Base-by-base conservation (phyloP, 1,140 invertebrate genomes). In the Mactra quadrangularis region DNA sequence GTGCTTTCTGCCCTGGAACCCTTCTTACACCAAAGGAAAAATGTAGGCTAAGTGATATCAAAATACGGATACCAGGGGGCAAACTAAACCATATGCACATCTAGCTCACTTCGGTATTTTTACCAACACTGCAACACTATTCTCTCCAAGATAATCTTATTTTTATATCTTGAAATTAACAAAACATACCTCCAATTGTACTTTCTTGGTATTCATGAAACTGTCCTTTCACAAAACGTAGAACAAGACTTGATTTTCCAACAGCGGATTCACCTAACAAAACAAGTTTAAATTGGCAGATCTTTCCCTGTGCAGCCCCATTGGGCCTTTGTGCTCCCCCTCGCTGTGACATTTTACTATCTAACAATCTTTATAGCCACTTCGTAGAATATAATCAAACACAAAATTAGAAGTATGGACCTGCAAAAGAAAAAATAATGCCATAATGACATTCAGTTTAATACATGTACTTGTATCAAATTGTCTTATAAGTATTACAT, bases 161-260 rank as follows among this genome's bases (percentile, higher is more conserved):
- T n/a, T n/a, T n/a, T n/a, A n/a, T n/a, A n/a, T n/a, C n/a, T n/a
- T n/a, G n/a, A n/a, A n/a, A n/a, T n/a, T n/a, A n/a, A n/a, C n/a
- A n/a, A n/a, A n/a, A 60, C 72, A 94, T 92, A 96, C 96, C 96
- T 93, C 99, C 99, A 94, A 99, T 99, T 88, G 99, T 99, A 95
- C 98, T 99, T 94, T 99, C 99, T 94, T 99, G 98, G 93, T 99
- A 99, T 94, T 99, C 99, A 93, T 99, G 98, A 93, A 99, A 99
- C 94, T 99, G 98, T 90, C 99, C 99, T 95, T 99, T 99, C 77
- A 99, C 99, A 95, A 99, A 99, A 93, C 99, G 96, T 88, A 99
- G 94, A 85, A 99, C 99, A 91, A 99, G 95, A 94, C 98, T 99
- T 47, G 99, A 99, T 94, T 99, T 99, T 78, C 99, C 99, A 85